Evolutionary conservation across 2,888 invertebrate species (phyloP), one percentile per base, ranked within the genome.

Genomic region (Tupiocoris notatus): DNA sequence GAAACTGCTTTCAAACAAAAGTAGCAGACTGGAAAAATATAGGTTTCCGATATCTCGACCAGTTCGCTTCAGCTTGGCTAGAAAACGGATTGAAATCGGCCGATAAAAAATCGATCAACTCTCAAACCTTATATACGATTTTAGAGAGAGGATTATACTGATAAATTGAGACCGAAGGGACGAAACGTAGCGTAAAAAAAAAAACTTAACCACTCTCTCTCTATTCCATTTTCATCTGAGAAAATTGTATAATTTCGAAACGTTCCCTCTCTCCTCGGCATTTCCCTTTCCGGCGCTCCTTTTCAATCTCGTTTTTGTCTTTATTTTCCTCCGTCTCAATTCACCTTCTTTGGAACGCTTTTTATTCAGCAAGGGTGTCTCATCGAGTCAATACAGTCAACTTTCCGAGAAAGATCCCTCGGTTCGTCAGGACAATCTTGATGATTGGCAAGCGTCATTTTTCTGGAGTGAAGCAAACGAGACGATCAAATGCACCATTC

Each of bases 201-300:
- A 12, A 39, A 39, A 12, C n/a, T n/a, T n/a, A 12, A 39, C 6
- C 6, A 3, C 39, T 7, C 12, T 39, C 39, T 12, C 6, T 12
- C 12, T 3, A 66, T 39, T 66, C 66, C 22, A 39, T 66, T 39
- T 66, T 66, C 66, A 66, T 66, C 66, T 39, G 39, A 66, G 66
- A 66, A 66, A 66, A 66, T 66, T 66, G 66, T 66, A 66, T 66
- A 66, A 66, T 66, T 66, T 66, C 66, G 66, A 39, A 17, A 66
- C 66, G n/a, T 61, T 6, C 21, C 12, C 18, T 18, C 61, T 9
- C 61, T 61, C 61, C 21, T 61, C 57, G 16, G 16, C 57, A 17
- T 61, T 20, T 61, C 18, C 18, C 18, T 61, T 18, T 57, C 57
- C 57, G 17, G 57, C 16, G 17, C 17, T 57, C 57, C 17, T 61